Evolutionary conservation across 2,888 invertebrate species (phyloP), one percentile per base, ranked within the genome.

Genomic region (Euplagia quadripunctaria): DNA sequence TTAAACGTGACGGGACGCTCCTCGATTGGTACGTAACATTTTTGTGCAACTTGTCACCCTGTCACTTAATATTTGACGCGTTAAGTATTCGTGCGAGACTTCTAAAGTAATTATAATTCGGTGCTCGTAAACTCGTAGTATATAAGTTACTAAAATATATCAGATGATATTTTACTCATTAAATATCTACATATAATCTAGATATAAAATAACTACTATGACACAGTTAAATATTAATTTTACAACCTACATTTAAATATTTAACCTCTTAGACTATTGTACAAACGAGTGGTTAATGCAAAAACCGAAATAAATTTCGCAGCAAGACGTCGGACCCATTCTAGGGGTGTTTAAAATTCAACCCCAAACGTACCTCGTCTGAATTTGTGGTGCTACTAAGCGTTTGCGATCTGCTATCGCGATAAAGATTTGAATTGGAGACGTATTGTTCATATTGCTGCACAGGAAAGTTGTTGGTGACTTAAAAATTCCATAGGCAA

Each of bases 241-340:
- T 31, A 31, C 11, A 55, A 1, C 20, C 49, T 31, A 61, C 12
- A 20, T 46, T 66, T 12, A 66, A 46, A 46, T 20, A 46, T 9
- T 17, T 46, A 20, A 61, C 16, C 75, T 75, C 51, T 46, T 73
- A 31, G 68, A 58, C 74, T 63, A 75, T 86, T 52, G 68, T 87
- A 88, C 86, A 87, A 87, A 84, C 80, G 82, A 77, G 79, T 76
- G 75, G 86, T 86, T 87, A 89, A 94, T 91, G 91, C 92, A 92
- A 93, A 94, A 92, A 89, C 90, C 88, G 88, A 91, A 91, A 94
- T 94, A 93, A 94, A 94, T 94, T 92, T 90, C 84, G 77, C 80
- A 87, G 87, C 88, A 91, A 92, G 91, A 91, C 86, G 88, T 75
- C 84, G 79, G 79, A 85, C 84, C 84, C 88, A 89, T 88, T 88